Evolutionary conservation across 2,888 invertebrate genomes (phyloP).

Genomic region (Macrophya alboannulata): DNA sequence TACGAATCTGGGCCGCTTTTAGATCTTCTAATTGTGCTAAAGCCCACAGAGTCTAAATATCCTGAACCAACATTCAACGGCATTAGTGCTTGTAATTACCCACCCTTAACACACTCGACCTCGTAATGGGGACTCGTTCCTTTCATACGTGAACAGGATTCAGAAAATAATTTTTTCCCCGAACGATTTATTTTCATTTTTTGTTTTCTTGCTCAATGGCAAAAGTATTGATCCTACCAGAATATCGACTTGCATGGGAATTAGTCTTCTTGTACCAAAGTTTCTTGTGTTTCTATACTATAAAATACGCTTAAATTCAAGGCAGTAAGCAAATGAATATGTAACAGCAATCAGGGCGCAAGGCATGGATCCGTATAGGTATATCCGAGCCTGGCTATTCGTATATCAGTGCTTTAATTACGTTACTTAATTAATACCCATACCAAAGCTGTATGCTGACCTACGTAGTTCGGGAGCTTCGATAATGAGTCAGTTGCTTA

Average conservation of each 20-base stretch:
- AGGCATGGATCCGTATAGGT: not conserved
- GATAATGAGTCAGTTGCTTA: conserved; percentile 41
- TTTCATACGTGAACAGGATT: not conserved
- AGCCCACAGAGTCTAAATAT: not conserved
- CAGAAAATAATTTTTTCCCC: not conserved
- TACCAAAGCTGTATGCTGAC: conserved; percentile 21
- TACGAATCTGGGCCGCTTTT: conserved; percentile 28
- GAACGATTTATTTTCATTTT: not conserved
- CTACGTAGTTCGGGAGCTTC: conserved; percentile 32
- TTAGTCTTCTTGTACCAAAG: not conserved
- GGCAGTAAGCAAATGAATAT: conserved; percentile 14
- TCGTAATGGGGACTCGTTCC: not conserved
- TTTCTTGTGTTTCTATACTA: not conserved
- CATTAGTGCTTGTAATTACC: conserved; percentile 23
- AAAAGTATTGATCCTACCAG: not conserved
- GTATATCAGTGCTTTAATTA: conserved; percentile 29
- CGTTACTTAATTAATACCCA: conserved; percentile 46
- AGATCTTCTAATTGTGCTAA: conserved; percentile 31
- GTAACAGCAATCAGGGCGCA: conserved; percentile 34
- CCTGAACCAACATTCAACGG: conserved; percentile 35
- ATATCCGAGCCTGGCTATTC: not conserved
- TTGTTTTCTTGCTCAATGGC: not conserved
- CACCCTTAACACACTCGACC: conserved; percentile 17
- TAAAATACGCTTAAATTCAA: not conserved
- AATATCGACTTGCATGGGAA: not conserved